Base-by-base conservation (phyloP, 2,113 vertebrate species). In the Lagopus leucura region DNA sequence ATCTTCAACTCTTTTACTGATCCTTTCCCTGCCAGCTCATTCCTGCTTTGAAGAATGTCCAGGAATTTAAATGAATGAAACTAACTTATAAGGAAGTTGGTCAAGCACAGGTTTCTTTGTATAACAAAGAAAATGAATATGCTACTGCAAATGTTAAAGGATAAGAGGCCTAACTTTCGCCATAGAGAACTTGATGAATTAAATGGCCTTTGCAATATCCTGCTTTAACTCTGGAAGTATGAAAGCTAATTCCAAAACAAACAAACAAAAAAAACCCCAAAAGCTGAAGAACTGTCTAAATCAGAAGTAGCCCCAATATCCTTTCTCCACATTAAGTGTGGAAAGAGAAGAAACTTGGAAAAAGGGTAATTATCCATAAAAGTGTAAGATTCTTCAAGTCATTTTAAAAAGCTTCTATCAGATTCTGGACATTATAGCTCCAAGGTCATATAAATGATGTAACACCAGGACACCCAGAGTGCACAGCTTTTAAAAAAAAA, bases 361-460 rank as follows among this genome's bases (percentile, higher is more conserved):
- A 79, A 83, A 57, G 4, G 14, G 13, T 57, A 42, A 20, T n/a
- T 45, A 66, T 54, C 36, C 15, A n/a, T 3, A 4, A 40, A 63
- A 20, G 40, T 16, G 0, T 1, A 58, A 28, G 42, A 63, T 36
- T 55, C 43, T 36, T 21, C 2, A 4, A 42, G 42, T 40, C 32
- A 55, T 24, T 58, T 81, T 54, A 8, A 5, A 52, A 69, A 43
- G 16, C 3, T 5, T 5, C 36, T 34, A 18, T 8, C 3, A 57
- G 69, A 76, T 18, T 12, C 1, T 32, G 1, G 7, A 5, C 22
- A 75, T 32, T 17, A 52, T 8, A 77, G 27, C 20, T 73, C n/a
- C 24, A 11, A 64, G 82, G 3, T 30, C 55, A 34, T 0, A 0
- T 1, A 36, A 36, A 38, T 8, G 8, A 60, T 14, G 17, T 7